These are phyloP conservation scores for Bombus cullumanus DNA, from an alignment of 1,140 invertebrate species.

Conservation along the genomic window DNA sequence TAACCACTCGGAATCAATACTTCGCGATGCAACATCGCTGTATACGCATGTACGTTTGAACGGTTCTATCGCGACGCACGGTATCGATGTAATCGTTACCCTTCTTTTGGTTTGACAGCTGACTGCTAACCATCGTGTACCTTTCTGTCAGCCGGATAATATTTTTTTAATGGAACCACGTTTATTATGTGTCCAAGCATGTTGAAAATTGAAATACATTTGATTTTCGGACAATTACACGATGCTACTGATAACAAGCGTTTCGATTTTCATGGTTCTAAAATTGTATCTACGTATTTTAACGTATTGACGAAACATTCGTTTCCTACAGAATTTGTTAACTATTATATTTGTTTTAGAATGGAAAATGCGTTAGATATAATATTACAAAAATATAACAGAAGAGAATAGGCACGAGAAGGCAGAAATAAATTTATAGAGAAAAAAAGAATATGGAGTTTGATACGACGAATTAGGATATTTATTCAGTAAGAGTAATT, in stretches of 20 bases:
- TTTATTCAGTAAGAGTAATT: background rate
- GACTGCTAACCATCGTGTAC: background rate
- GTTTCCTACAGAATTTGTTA: too few relatives aligned
- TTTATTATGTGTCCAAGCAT: background rate
- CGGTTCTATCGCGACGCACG: conserved; percentile 15
- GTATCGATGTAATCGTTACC: conserved; percentile 32
- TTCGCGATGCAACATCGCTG: background rate
- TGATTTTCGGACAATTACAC: background rate
- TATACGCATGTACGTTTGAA: background rate
- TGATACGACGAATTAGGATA: background rate
- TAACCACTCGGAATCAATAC: conserved; percentile 42
- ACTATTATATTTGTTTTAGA: background rate
- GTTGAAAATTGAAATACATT: background rate
- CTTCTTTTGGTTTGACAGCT: conserved; percentile 16
- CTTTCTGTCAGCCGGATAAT: background rate
- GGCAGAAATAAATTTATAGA: background rate
- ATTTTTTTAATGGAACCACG: background rate
- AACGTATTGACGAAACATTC: too few relatives aligned
- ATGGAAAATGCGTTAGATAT: background rate
- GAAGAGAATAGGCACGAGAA: too few relatives aligned
- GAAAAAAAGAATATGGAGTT: background rate
- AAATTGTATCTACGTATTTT: too few relatives aligned
- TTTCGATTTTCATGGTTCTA: too few relatives aligned
- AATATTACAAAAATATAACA: too few relatives aligned
- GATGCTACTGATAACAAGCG: background rate